phyloP scores from a whole-genome alignment of 2,888 invertebrate species.

The Rotaria magnacalcarata region DNA sequence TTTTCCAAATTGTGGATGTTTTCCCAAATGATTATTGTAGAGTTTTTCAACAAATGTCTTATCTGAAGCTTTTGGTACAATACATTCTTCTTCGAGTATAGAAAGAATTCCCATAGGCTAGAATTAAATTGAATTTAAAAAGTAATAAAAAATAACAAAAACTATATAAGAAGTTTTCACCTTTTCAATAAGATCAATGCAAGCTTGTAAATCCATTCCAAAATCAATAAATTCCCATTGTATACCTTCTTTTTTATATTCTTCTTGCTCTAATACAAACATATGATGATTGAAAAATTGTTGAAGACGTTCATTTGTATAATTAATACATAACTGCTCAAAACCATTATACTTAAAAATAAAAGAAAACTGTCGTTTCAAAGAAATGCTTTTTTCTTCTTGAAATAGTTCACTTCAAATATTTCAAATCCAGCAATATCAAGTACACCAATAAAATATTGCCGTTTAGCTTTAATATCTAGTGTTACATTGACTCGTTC shows the following conservation, averaged over 20 bases:
- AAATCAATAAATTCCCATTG: conserved; percentile 94
- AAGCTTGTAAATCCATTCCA: conserved; percentile 89
- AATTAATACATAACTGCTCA: conserved; percentile 96
- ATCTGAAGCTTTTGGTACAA: conserved; percentile 99
- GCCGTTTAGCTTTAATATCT: conserved; percentile 95
- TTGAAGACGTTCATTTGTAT: conserved; percentile 93
- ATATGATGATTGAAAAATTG: conserved; percentile 97
- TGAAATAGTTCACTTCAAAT: conserved; percentile 69
- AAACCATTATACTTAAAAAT: conserved; percentile 96
- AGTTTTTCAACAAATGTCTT: conserved; percentile 95
- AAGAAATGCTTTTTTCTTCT: neutral
- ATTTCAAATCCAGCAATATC: conserved; percentile 99
- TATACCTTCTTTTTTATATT: conserved; percentile 88
- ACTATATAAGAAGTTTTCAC: conserved; percentile 48
- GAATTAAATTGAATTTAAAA: no score
- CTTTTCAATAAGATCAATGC: conserved; percentile 74
- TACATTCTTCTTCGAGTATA: conserved; percentile 99
- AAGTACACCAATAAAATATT: conserved; percentile 98
- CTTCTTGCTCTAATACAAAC: conserved; percentile 94
- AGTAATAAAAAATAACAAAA: no score
- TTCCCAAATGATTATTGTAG: conserved; percentile 97
- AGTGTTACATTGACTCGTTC: conserved; percentile 98
- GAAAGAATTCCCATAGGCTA: conserved; percentile 99
- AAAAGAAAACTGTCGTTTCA: no score
- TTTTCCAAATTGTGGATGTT: conserved; percentile 91